Base-by-base conservation (phyloP, 2,888 invertebrate genomes). In the Saturnia japonica region DNA sequence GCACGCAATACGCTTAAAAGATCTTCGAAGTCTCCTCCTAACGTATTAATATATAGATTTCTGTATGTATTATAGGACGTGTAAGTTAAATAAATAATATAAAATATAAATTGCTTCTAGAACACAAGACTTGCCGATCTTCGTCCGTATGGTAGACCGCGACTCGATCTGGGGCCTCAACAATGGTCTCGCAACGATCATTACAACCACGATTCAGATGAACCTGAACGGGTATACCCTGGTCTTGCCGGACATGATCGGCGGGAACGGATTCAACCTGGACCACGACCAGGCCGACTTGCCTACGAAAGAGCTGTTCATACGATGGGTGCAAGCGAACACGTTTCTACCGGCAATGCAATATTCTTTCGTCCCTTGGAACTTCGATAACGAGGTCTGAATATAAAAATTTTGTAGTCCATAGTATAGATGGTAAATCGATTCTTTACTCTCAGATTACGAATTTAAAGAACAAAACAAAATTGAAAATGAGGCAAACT, bases 341-440 rank as follows among this genome's bases (percentile, higher is more conserved):
- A 95, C 96, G 0, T 97, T 97, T 82, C 95, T 98, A 93, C 97
- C 97, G 0, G 92, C 95, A 0, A 94, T 98, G 90, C 97, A 98
- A 88, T 97, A 96, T 80, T 97, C 97, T 0, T 95, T 95, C 72
- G 95, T 95, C 0, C 98, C 98, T 0, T 98, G 97, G 97, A 95
- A 96, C 74, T 97, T 95, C 82, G 96, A 96, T 80, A 82, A 94
- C 16, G 94, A 96, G 85, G 94, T 91, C 69, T 71, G 71, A 68
- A 25, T 28, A 28, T 25, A 60, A 11, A 2, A 12, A 7, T 25
- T 57, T 25, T 25, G 22, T 8, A 57, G n/a, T 0, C 51, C 16
- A 19, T 19, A n/a, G 43, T 14, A 43, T 43, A 4, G 34, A 34
- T 34, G 34, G 34, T n/a, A n/a, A n/a, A n/a, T n/a, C n/a, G n/a